phyloP scores from a whole-genome alignment of 2,797 vertebrate species.

The Protosalanx chinensis region DNA sequence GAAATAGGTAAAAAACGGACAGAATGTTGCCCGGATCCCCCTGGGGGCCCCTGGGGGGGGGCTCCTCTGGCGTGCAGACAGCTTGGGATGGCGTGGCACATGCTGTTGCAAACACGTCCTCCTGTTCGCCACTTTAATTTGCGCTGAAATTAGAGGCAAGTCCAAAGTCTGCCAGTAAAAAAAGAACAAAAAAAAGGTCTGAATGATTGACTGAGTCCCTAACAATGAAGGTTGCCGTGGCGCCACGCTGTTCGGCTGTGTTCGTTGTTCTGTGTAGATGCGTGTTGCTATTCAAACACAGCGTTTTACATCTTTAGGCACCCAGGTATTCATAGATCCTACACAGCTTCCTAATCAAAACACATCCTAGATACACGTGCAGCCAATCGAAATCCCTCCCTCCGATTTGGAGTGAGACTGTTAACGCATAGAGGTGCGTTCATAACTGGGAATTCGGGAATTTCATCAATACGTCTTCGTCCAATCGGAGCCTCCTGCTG shows the following conservation, averaged over 20 bases:
- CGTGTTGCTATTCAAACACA: too few relatives aligned
- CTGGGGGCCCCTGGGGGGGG: constrained; percentile 61
- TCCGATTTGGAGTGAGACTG: too few relatives aligned
- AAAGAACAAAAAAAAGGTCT: neutral
- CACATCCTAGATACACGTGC: too few relatives aligned
- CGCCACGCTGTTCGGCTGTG: neutral
- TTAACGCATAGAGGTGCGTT: too few relatives aligned
- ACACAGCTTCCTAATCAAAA: too few relatives aligned
- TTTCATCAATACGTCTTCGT: too few relatives aligned
- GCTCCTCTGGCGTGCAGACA: constrained; percentile 59
- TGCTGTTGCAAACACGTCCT: constrained; percentile 72
- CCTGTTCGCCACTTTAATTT: constrained; percentile 72
- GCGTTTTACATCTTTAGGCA: too few relatives aligned
- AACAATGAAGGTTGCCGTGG: constrained; percentile 32
- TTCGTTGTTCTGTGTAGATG: neutral
- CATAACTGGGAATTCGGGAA: too few relatives aligned
- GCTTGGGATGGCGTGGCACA: constrained; percentile 76
- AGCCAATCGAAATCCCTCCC: too few relatives aligned
- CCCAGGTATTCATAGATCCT: too few relatives aligned
- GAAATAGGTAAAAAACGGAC: constrained; percentile 74
- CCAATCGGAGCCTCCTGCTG: too few relatives aligned
- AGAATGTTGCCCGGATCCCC: constrained; percentile 71
- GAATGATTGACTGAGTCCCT: constrained; percentile 43
- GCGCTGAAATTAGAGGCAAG: constrained; percentile 65
- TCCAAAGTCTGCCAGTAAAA: constrained; percentile 52